Evolutionary conservation across 2,797 vertebrate genomes (phyloP), one percentile per base, ranked within the genome.

Genomic region (Pagetopsis macropterus): DNA sequence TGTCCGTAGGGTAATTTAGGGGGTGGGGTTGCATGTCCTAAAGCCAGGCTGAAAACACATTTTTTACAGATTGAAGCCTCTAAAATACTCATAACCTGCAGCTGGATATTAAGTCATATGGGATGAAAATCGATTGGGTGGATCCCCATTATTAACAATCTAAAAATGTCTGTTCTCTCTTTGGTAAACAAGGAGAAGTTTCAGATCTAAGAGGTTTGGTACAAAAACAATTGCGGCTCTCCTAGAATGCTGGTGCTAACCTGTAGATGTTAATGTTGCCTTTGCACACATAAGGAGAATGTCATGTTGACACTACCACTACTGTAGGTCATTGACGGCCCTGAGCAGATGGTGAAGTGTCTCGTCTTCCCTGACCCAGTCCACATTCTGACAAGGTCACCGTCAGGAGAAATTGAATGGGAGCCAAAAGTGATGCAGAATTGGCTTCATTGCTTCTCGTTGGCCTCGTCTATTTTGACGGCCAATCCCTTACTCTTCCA

Each of bases 301-400:
- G 84, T 85, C 82, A 81, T 90, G 86, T 90, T 91, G 88, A 86
- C 77, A 85, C 79, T 83, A 79, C 71, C 69, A 85, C 62, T 82
- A 83, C 40, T 44, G 33, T 63, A 57, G 70, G 75, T 55, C 59
- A 43, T 72, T 78, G 78, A 75, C 56, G 8, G 74, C 61, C 17
- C 51, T 3, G 63, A 79, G 66, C 72, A 74, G 72, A 65, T 70
- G 58, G 81, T 64, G 9, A 62, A 76, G 54, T 37, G 23, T 68
- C 58, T 74, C 37, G 16, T 79, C 56, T 76, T 84, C 67, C 57
- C 55, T 75, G 76, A 81, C 78, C 75, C 51, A 16, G 45, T 60
- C 69, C 37, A 64, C 70, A 44, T 81, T 70, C 58, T 70, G 69
- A 84, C 86, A 90, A 91, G 84, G 85, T 89, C 79, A 37, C 16